These are phyloP conservation scores for Cheiracanthium punctorium DNA, from an alignment of 2,888 invertebrate genomes.

Conservation along the genomic window DNA sequence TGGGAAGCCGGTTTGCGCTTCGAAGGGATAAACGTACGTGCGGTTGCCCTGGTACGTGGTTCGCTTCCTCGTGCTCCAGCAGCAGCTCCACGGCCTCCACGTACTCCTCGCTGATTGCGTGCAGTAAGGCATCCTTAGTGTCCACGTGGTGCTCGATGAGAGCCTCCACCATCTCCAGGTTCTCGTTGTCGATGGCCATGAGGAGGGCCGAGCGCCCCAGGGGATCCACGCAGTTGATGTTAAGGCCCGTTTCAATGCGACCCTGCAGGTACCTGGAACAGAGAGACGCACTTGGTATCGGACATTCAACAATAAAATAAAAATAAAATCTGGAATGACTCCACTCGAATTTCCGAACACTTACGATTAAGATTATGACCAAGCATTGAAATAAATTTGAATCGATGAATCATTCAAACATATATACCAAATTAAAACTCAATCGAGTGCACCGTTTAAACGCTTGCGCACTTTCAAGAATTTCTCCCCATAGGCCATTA, in stretches of 20 bases:
- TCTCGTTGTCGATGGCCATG: constrained; percentile 95
- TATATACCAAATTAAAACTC: no score
- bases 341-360: no score
- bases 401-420: no score
- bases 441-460: no score
- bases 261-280: constrained; percentile 42
- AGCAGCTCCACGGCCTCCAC: constrained; percentile 96
- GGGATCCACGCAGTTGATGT: constrained; percentile 94
- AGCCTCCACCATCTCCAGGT: constrained; percentile 90
- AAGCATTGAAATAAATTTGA: no score
- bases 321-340: no score
- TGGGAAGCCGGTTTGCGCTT: no score
- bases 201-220: constrained; percentile 91
- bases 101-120: constrained; percentile 95
- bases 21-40: constrained; percentile 57
- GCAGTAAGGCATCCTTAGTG: constrained; percentile 90
- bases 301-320: no score
- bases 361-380: no score
- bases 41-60: constrained; percentile 83
- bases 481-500: no score
- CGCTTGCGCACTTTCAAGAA: no score
- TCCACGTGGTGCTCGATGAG: constrained; percentile 80
- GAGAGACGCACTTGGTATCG: no score
- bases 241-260: constrained; percentile 78
- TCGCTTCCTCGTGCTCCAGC: constrained; percentile 90